Evolutionary conservation across 2,888 invertebrate species (phyloP).

Genomic region (Platypus cylindrus): DNA sequence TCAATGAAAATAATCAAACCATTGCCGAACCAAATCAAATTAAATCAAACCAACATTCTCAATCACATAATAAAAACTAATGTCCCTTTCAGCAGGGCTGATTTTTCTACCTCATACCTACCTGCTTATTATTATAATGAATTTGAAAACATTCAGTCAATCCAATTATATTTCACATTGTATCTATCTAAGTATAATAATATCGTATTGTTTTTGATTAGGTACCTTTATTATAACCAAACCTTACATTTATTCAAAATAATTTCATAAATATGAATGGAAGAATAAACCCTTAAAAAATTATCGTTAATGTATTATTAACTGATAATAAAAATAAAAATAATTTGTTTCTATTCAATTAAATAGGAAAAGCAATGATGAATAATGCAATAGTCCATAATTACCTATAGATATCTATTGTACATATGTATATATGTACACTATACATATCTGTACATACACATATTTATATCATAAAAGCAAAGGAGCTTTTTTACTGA

Average conservation of each 20-base stretch:
- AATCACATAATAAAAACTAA: slow-evolving; percentile 19
- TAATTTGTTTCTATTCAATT: background rate
- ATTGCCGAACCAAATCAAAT: too few relatives aligned
- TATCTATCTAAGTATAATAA: slow-evolving; percentile 15
- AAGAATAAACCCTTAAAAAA: too few relatives aligned
- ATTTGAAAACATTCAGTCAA: slow-evolving; percentile 23
- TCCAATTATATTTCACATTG: slow-evolving; percentile 25
- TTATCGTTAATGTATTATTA: background rate
- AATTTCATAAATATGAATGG: background rate
- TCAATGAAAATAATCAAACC: too few relatives aligned
- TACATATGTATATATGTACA: too few relatives aligned
- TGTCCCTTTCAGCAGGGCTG: slow-evolving; percentile 18
- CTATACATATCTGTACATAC: too few relatives aligned
- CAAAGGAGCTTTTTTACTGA: too few relatives aligned
- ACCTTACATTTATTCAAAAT: background rate
- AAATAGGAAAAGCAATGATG: too few relatives aligned
- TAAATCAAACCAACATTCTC: background rate
- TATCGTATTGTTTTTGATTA: slow-evolving; percentile 23
- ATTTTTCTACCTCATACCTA: too few relatives aligned
- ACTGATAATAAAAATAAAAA: background rate
- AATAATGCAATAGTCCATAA: too few relatives aligned
- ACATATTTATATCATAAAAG: too few relatives aligned
- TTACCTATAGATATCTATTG: too few relatives aligned
- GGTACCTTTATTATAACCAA: background rate
- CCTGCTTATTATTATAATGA: slow-evolving; percentile 27